Conservation (phyloP, 2,888 invertebrate genomes). For the Xestia ashworthii region DNA sequence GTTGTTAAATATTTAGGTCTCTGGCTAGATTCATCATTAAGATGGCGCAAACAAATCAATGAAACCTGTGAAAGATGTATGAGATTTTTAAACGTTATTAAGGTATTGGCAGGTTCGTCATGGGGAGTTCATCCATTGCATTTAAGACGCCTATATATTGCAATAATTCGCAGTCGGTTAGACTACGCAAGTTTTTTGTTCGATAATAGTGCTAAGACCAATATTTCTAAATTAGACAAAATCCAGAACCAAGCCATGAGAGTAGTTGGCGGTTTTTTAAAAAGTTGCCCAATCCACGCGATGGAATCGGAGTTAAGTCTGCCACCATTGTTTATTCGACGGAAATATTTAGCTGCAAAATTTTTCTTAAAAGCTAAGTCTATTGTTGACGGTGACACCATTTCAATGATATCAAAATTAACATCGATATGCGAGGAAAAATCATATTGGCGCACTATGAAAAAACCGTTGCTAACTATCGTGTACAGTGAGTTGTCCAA, state of each 20-base stretch:
- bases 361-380: background rate
- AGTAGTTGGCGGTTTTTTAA: conserved; percentile 3
- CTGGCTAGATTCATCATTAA: conserved; percentile 5
- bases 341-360: conserved; percentile 3
- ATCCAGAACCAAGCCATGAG: conserved; percentile 2
- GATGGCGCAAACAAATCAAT: background rate
- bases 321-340: background rate
- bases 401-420: conserved; percentile 6
- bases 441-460: conserved; percentile 9
- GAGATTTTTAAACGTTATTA: conserved; percentile 7
- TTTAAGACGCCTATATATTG: conserved; percentile 6
- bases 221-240: background rate
- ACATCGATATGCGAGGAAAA: background rate
- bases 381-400: background rate
- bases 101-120: background rate
- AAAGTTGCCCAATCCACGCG: background rate
- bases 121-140: background rate
- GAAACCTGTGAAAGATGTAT: conserved; percentile 3
- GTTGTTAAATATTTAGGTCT: conserved; percentile 1
- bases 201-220: too few species aligned
- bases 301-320: conserved; percentile 9
- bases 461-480: conserved; percentile 2
- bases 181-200: background rate
- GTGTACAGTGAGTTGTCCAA: background rate
- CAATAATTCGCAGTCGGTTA: conserved; percentile 8